Conservation (phyloP, 2,888 invertebrate genomes). For the Amphipoea lucens region DNA sequence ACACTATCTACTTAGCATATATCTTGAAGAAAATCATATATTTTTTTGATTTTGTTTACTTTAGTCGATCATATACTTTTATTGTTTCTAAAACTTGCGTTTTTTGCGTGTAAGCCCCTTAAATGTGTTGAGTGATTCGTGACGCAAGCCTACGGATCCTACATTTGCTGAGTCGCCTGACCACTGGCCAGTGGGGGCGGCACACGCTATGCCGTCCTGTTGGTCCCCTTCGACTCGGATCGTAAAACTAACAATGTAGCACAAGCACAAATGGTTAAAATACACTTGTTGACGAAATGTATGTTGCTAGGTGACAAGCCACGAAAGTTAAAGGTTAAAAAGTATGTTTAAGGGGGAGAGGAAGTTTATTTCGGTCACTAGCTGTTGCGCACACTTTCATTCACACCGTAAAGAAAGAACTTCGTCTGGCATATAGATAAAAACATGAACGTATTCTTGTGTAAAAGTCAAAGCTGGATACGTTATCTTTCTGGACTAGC, state of each 20-base stretch:
- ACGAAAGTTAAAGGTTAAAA: conserved; percentile 10
- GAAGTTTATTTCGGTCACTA: neutral
- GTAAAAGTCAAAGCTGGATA: neutral
- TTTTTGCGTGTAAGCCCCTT: too few relatives aligned
- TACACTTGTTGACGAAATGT: conserved; percentile 49
- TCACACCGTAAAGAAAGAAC: neutral
- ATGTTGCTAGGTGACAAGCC: conserved; percentile 49
- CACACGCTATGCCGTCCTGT: conserved; percentile 29
- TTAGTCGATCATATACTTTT: too few relatives aligned
- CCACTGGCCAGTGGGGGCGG: neutral
- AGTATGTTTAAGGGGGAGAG: neutral
- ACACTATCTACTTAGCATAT: too few relatives aligned
- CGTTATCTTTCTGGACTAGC: too few relatives aligned
- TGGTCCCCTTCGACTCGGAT: conserved; percentile 11
- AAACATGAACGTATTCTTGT: too few relatives aligned
- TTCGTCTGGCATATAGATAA: neutral
- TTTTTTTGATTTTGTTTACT: too few relatives aligned
- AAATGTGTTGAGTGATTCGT: neutral
- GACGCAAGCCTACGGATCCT: neutral
- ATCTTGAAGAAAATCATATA: too few relatives aligned
- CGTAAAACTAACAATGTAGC: conserved; percentile 33
- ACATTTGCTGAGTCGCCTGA: conserved; percentile 2
- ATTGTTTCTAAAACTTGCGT: too few relatives aligned
- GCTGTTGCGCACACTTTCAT: neutral
- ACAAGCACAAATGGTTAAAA: conserved; percentile 19